Base-by-base conservation (phyloP, 2,888 invertebrate species). In the Elysia crispata region DNA sequence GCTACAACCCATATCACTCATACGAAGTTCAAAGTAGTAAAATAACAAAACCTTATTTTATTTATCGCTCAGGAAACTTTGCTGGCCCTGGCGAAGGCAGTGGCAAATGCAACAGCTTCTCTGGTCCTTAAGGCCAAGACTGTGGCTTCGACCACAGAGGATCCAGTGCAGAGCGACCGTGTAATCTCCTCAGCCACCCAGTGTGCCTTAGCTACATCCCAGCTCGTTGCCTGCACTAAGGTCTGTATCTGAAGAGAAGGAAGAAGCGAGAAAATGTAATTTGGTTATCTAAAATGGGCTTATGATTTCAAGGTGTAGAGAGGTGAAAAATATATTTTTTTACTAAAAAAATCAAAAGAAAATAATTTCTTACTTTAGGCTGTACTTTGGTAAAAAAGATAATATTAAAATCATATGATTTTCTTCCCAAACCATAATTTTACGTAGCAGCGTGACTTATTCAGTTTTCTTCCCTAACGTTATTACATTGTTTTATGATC, bases 41-140 rank as follows among this genome's bases (percentile, higher is more conserved):
- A n/a, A n/a, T n/a, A n/a, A n/a, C n/a, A n/a, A n/a, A n/a, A 13
- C 54, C 54, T 54, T 20, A 13, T 20, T 13, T 8, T 30, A 67
- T 50, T 23, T 79, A 49, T 74, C 25, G 85, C 83, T n/a, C 88
- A 93, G 94, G 99, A 99, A 87, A 96, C 97, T 93, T 94, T 99
- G 0, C 94, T 99, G 31, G 96, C 97, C 0, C 93, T 98, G 85
- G 99, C 99, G 8, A 99, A 99, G 93, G 97, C 97, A 0, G 99
- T 99, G 49, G 99, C 99, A 64, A 99, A 98, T 91, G 97, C 98
- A 1, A 98, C 99, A 0, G 99, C 99, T 0, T 97, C 97, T 0
- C 93, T 99, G 76, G 99, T 99, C 1, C 94, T 99, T 77, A 97
- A 97, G 91, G 98, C 99, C 0, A 98, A 99, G 93, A 96, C 97